A percentile compares a stretch with the other conserved stretches of the same genome.
phyloP scores from a whole-genome alignment of 2,797 vertebrate species.

The Artibeus lituratus region DNA sequence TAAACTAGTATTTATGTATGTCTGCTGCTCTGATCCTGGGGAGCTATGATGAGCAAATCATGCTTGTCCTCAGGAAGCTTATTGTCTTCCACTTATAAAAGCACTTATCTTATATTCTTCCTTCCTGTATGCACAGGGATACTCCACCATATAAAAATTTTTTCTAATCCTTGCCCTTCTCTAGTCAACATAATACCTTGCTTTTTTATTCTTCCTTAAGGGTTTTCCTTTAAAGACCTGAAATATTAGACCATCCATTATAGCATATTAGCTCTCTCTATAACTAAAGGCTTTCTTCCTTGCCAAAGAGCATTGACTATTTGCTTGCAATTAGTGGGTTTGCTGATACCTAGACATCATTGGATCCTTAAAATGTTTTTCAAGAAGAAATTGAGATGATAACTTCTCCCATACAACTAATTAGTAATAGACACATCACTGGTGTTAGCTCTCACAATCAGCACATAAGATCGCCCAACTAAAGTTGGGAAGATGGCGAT shows the following conservation, averaged over 20 bases:
- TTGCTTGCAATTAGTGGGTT: neutral
- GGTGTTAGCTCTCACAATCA: neutral
- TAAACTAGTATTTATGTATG: neutral
- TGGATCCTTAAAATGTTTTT: neutral
- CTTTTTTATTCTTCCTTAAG: neutral
- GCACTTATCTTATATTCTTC: neutral
- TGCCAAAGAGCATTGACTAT: neutral
- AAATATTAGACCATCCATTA: neutral
- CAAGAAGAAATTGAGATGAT: neutral
- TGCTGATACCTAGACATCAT: neutral
- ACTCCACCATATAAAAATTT: neutral
- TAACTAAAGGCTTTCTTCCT: neutral
- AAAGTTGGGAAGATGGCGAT: too few relatives aligned
- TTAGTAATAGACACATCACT: neutral
- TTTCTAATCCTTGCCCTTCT: neutral
- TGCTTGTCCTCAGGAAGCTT: neutral
- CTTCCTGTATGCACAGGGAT: neutral
- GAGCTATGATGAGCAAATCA: neutral
- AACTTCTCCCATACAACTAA: neutral
- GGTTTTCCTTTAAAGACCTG: neutral
- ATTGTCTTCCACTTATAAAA: neutral
- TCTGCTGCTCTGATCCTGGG: neutral
- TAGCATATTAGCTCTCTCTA: neutral
- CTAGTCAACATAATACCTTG: neutral
- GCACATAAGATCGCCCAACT: neutral